phyloP scores from a whole-genome alignment of 2,113 vertebrate genomes.

The Columba janthina region DNA sequence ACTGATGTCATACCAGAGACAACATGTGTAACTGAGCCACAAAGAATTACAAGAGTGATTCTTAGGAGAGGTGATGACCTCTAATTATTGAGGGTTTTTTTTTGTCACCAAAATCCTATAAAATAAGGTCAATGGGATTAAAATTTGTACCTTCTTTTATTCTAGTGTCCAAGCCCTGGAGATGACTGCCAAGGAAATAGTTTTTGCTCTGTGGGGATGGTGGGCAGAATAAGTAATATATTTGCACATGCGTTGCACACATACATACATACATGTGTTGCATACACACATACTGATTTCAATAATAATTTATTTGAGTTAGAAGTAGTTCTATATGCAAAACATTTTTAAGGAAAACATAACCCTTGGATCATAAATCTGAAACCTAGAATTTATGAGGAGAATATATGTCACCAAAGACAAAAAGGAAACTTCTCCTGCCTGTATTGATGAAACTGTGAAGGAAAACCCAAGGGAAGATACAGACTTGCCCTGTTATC shows the following conservation, averaged over 20 bases:
- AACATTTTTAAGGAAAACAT: background rate
- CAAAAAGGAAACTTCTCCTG: background rate
- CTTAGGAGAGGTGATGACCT: too few relatives aligned
- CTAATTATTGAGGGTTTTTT: too few relatives aligned
- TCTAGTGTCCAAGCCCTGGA: too few relatives aligned
- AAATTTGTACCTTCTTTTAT: too few relatives aligned
- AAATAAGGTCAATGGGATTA: too few relatives aligned
- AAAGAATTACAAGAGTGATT: too few relatives aligned
- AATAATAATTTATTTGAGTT: background rate
- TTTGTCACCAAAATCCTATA: too few relatives aligned
- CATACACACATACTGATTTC: background rate
- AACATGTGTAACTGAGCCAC: too few relatives aligned
- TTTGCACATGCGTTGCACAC: background rate
- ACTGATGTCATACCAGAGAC: too few relatives aligned
- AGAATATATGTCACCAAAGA: background rate
- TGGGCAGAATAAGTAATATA: too few relatives aligned
- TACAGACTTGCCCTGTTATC: background rate
- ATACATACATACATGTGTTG: background rate
- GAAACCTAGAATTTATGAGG: background rate
- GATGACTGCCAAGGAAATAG: too few relatives aligned
- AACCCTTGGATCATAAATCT: background rate
- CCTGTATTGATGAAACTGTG: background rate
- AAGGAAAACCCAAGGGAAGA: background rate
- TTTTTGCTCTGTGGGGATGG: too few relatives aligned
- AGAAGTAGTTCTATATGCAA: background rate